A percentile compares a stretch with the other conserved stretches of the same genome.
Evolutionary conservation across 2,797 vertebrate genomes (phyloP).

Genomic region (Okamejei kenojei): DNA sequence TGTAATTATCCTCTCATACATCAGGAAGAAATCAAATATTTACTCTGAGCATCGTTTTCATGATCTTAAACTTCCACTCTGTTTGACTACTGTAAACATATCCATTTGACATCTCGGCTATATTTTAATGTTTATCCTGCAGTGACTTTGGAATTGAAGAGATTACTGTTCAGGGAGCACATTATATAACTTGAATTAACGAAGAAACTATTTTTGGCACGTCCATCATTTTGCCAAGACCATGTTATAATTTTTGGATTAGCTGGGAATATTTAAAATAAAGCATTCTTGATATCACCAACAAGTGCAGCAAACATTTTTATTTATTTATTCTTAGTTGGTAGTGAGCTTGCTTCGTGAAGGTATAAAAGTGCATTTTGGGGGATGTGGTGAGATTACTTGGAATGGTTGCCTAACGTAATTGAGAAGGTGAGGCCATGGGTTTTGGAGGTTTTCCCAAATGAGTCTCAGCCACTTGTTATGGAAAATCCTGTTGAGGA

Average conservation of each 20-base stretch:
- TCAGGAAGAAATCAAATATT: not conserved
- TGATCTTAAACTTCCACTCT: not conserved
- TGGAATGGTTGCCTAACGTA: not conserved
- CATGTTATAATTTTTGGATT: not conserved
- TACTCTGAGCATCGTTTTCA: not conserved
- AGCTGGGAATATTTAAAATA: not conserved
- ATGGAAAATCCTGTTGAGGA: not conserved
- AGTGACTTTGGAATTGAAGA: not conserved
- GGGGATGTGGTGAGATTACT: not conserved
- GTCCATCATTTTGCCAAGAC: not conserved
- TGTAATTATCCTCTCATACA: not conserved
- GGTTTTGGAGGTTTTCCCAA: not conserved
- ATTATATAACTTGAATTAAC: not conserved
- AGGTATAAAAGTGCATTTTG: not conserved
- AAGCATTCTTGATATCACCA: not conserved
- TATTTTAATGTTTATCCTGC: not conserved
- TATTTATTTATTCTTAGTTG: not conserved
- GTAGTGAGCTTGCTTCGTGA: not conserved
- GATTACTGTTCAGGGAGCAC: not conserved
- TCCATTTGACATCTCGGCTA: not conserved
- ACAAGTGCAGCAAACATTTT: not conserved
- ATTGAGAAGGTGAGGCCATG: not conserved
- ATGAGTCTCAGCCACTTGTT: not conserved
- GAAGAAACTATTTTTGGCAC: not conserved
- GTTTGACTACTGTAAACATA: not conserved